A percentile compares a stretch with the other conserved stretches of the same genome.
Conservation (phyloP, 2,888 invertebrate species). For the Leptura quadrifasciata region DNA sequence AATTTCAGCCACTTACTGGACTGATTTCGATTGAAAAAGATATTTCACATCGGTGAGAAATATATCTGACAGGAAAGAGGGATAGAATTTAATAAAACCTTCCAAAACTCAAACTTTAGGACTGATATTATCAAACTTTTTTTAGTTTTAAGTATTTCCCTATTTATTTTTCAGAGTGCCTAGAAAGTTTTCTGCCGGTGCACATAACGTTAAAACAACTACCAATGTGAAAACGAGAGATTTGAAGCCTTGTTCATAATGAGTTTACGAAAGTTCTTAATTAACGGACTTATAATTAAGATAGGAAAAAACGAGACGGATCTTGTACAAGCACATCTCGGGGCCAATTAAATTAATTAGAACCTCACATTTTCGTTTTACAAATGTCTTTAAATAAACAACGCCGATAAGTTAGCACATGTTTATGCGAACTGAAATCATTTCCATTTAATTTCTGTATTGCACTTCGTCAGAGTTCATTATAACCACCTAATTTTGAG, state of each 20-base stretch:
- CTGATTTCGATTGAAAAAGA: not conserved
- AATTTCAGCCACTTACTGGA: not conserved
- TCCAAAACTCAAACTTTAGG: not conserved
- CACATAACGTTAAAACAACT: not conserved
- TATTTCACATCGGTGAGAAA: not conserved
- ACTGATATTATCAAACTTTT: not conserved
- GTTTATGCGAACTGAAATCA: too few relatives aligned
- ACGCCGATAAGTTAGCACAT: not conserved
- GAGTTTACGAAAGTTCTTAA: slow-evolving; percentile 16
- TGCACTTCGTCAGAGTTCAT: too few relatives aligned
- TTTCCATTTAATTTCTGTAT: too few relatives aligned
- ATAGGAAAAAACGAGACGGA: not conserved
- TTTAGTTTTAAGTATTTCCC: not conserved
- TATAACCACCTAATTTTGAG: too few relatives aligned
- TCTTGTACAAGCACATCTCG: not conserved
- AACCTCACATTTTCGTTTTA: not conserved
- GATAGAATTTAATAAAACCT: slow-evolving; percentile 1
- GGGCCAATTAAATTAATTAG: not conserved
- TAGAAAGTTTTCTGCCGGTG: not conserved
- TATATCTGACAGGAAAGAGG: not conserved
- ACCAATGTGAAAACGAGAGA: not conserved
- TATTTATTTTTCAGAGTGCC: not conserved
- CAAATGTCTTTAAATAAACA: not conserved
- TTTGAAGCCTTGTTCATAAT: not conserved
- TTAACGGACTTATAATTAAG: not conserved